A percentile compares a stretch with the other conserved stretches of the same genome.
Evolutionary conservation across 2,113 vertebrate genomes (phyloP).

Genomic region (Cinclus mexicanus): DNA sequence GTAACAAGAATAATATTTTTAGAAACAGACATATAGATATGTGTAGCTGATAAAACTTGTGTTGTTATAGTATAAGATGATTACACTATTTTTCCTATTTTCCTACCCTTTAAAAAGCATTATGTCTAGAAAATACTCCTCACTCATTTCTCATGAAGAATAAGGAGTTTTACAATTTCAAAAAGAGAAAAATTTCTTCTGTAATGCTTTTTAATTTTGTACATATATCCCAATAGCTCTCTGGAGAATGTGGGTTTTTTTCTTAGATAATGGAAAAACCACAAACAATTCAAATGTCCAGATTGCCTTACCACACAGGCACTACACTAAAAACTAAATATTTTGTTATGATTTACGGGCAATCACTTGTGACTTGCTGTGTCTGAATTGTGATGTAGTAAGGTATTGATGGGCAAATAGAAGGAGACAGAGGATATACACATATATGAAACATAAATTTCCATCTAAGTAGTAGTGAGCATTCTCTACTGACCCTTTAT

Average conservation of each 20-base stretch:
- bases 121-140: not conserved
- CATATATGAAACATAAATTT: not conserved
- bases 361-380: not conserved
- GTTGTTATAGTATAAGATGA: not conserved
- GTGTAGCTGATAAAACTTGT: not conserved
- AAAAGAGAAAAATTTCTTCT: not conserved
- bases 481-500: not conserved
- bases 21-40: not conserved
- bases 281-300: slow-evolving; percentile 32
- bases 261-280: not conserved
- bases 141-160: not conserved
- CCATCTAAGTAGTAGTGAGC: not conserved
- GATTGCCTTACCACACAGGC: not conserved
- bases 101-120: not conserved
- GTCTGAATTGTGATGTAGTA: slow-evolving; percentile 1
- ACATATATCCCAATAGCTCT: not conserved
- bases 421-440: not conserved
- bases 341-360: slow-evolving; percentile 40
- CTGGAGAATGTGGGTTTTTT: not conserved
- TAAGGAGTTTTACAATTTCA: not conserved
- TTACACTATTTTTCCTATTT: slow-evolving; percentile 2
- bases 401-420: not conserved
- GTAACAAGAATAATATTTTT: not conserved
- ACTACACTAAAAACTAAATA: slow-evolving; percentile 15
- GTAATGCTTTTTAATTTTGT: not conserved